Conservation (phyloP, 1,140 invertebrate genomes). For the Solen grandis region DNA sequence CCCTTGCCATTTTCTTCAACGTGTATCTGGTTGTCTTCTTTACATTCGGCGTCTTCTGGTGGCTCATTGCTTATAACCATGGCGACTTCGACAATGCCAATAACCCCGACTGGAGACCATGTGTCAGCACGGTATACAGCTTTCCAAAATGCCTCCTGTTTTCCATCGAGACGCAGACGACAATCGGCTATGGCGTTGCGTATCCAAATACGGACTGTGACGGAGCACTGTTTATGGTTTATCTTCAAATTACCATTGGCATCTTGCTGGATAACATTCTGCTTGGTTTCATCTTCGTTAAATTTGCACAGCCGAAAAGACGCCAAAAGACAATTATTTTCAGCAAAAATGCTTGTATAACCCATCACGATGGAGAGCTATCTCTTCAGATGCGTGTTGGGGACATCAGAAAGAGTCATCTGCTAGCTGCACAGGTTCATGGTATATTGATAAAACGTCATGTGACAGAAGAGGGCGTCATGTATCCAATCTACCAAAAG, state of each 20-base stretch:
- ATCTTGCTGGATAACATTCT: conserved; percentile 76
- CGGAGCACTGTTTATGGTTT: conserved; percentile 66
- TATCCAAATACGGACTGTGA: conserved; percentile 85
- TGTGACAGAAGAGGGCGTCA: conserved; percentile 69
- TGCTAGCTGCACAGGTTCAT: conserved; percentile 85
- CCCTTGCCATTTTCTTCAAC: conserved; percentile 93
- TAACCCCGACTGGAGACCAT: conserved; percentile 79
- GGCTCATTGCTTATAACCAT: conserved; percentile 95
- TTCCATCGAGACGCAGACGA: conserved; percentile 82
- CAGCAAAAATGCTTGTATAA: conserved; percentile 77
- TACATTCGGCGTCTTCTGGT: conserved; percentile 95
- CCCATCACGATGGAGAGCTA: conserved; percentile 88
- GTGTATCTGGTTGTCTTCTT: conserved; percentile 96
- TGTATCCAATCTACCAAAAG: conserved; percentile 71
- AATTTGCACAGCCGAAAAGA: conserved; percentile 77
- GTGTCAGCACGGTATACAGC: conserved; percentile 73
- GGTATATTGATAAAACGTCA: conserved; percentile 80
- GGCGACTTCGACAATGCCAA: conserved; percentile 90
- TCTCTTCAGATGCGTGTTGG: conserved; percentile 88
- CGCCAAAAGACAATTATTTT: conserved; percentile 78
- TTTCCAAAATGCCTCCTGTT: conserved; percentile 80
- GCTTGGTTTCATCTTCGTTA: conserved; percentile 78
- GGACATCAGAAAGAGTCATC: conserved; percentile 76
- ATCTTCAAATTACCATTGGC: conserved; percentile 77
- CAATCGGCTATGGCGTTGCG: conserved; percentile 83